Evolutionary conservation across 2,888 invertebrate genomes (phyloP), one percentile per base, ranked within the genome.

Genomic region (Tipula lateralis): DNA sequence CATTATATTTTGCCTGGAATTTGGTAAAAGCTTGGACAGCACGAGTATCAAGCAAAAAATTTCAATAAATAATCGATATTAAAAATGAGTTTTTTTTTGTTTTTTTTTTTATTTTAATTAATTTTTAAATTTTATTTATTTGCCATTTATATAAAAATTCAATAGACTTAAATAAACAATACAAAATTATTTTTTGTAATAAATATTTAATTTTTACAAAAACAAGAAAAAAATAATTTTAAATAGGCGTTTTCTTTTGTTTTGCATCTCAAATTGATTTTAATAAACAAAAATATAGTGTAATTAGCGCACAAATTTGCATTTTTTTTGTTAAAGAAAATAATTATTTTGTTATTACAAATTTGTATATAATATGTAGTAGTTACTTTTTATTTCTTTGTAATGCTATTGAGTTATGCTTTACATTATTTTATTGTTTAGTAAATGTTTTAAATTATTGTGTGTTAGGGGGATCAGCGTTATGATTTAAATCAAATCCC

Each of bases 21-120:
- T 92, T 97, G 86, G 91, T 96, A 86, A 92, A 92, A 86, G 96
- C 96, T 85, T 97, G 97, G 97, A 94, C 94, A 89, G 93, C 94
- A 44, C 91, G 95, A 88, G 94, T 95, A 84, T 91, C 92, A 44
- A 90, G 92, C 86, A 93, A 93, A 89, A 96, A 95, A 92, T 88
- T 91, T 86, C 94, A 95, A 87, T 96, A 92, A 91, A 86, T 84
- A 83, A 83, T 83, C n/a, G 13, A 12, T 83, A 39, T 24, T n/a
- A 36, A 36, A 32, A 24, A 24, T 34, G 32, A 24, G 66, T 19
- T 66, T 66, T 24, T 9, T 19, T 19, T 24, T 66, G 24, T 66
- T 83, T 34, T n/a, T 12, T 24, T 83, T 83, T 30, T 29, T 30
- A 30, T n/a, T 19, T n/a, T n/a, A n/a, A 82, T 24, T 66, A 24